These are phyloP conservation scores for Strix uralensis DNA, from an alignment of 2,113 vertebrate species.

Conservation along the genomic window DNA sequence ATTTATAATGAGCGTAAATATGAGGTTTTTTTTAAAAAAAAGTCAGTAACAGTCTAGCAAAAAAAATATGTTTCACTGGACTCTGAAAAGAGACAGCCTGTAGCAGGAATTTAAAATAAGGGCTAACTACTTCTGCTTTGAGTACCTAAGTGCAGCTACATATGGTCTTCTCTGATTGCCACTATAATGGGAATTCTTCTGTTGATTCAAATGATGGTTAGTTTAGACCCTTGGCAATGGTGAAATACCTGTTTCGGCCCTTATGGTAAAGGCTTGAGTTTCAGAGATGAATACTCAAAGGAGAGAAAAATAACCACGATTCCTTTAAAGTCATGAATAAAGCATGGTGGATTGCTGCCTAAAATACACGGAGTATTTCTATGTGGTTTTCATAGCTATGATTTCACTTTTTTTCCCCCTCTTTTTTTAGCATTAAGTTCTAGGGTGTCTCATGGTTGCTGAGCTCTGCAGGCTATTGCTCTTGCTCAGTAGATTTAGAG, in stretches of 20 bases:
- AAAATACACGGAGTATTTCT: neutral
- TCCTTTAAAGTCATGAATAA: neutral
- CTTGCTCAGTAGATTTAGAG: neutral
- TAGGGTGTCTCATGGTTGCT: neutral
- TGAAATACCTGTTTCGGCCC: neutral
- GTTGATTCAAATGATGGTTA: neutral
- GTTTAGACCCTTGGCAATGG: neutral
- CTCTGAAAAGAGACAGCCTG: neutral
- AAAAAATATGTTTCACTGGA: neutral
- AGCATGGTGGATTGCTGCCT: neutral
- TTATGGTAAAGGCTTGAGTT: neutral
- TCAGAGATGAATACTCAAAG: neutral
- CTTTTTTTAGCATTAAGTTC: neutral
- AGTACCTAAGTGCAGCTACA: neutral
- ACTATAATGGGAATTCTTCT: neutral
- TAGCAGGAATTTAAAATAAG: neutral
- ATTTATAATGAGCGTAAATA: neutral
- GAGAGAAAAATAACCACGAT: neutral
- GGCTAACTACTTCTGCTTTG: neutral
- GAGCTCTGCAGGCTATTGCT: neutral
- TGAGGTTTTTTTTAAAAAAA: neutral
- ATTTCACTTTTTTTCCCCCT: neutral
- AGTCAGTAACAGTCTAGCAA: neutral
- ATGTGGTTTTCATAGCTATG: neutral
- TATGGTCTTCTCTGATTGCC: neutral